A percentile compares a stretch with the other conserved stretches of the same genome.
phyloP scores from a whole-genome alignment of 2,797 vertebrate species.

The Neostethus bicornis region DNA sequence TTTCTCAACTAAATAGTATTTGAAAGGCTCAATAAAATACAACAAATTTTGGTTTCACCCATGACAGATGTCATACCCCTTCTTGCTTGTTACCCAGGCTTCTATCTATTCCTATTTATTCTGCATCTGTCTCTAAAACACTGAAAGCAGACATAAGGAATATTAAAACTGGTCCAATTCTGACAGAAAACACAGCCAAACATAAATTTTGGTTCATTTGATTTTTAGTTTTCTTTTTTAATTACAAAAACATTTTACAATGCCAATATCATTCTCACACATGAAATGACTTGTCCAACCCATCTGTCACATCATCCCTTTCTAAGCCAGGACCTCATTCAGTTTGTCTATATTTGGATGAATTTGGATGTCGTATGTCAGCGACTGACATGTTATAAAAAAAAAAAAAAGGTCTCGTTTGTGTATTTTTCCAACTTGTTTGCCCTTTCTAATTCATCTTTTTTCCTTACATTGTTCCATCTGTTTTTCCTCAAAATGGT shows the following conservation, averaged over 20 bases:
- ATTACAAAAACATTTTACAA: slow-evolving; percentile 15
- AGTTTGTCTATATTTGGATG: slow-evolving; percentile 26
- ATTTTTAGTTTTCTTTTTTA: slow-evolving; percentile 7
- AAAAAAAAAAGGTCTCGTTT: slow-evolving; percentile 7
- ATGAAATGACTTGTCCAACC: slow-evolving; percentile 4
- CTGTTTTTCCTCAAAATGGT: slow-evolving; percentile 36
- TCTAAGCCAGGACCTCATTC: slow-evolving; percentile 22
- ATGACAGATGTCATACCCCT: no score
- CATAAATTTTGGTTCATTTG: slow-evolving; percentile 22
- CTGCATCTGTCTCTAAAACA: slow-evolving; percentile 26
- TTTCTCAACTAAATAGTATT: not conserved
- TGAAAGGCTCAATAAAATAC: not conserved
- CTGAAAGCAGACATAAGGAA: slow-evolving; percentile 18
- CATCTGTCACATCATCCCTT: slow-evolving; percentile 34
- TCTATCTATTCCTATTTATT: slow-evolving; percentile 7
- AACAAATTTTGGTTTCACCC: no score
- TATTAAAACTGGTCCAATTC: slow-evolving; percentile 14
- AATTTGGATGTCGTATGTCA: slow-evolving; percentile 13
- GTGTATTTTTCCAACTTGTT: slow-evolving; percentile 1
- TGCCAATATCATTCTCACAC: slow-evolving; percentile 12
- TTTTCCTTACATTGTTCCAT: slow-evolving; percentile 33
- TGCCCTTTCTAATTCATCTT: slow-evolving; percentile 11
- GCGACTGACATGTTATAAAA: not conserved
- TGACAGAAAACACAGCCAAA: slow-evolving; percentile 9
- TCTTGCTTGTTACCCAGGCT: no score